phyloP scores from a whole-genome alignment of 2,797 vertebrate species.

The Bucorvus abyssinicus region DNA sequence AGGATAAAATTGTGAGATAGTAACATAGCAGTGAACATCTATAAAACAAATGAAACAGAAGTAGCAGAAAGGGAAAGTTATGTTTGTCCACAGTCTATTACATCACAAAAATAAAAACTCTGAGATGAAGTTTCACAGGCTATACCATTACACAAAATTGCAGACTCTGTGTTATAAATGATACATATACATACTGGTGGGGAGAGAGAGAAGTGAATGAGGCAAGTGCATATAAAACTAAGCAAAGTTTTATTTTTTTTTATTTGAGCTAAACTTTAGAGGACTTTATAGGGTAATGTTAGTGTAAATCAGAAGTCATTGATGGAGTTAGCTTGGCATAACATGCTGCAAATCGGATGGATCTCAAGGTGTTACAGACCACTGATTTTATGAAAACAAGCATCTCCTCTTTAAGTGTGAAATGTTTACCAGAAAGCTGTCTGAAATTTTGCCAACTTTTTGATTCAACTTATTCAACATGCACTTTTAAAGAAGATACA shows the following conservation, averaged over 20 bases:
- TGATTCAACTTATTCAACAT: background rate
- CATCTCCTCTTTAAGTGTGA: background rate
- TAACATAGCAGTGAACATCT: background rate
- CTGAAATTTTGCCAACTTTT: background rate
- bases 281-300: background rate
- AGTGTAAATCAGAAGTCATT: background rate
- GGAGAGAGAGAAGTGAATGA: background rate
- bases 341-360: background rate
- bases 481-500: background rate
- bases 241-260: background rate
- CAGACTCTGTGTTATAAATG: background rate
- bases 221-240: background rate
- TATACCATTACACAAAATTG: background rate
- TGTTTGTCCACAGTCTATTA: background rate
- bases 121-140: background rate
- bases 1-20: background rate
- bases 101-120: background rate
- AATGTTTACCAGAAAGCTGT: background rate
- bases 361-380: background rate
- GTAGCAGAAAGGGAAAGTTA: background rate
- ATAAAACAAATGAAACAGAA: background rate
- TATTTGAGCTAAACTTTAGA: background rate
- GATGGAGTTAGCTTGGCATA: background rate
- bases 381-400: background rate
- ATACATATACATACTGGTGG: background rate